phyloP scores from a whole-genome alignment of 2,797 vertebrate species.

The Delichon dasypus region DNA sequence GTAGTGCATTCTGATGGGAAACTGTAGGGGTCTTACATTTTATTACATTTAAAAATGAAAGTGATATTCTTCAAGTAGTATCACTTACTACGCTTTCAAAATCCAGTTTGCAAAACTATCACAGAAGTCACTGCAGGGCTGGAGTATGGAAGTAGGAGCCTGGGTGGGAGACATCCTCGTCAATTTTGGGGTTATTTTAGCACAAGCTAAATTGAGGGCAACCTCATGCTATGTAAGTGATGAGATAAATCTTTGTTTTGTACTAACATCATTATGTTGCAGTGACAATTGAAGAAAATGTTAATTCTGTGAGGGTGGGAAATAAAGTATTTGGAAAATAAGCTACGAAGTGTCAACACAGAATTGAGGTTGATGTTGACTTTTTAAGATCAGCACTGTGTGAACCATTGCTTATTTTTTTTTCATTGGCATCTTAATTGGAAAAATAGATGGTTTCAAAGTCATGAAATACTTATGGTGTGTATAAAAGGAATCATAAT shows the following conservation, averaged over 20 bases:
- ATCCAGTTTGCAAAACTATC: background rate
- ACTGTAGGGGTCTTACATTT: background rate
- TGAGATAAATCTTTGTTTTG: background rate
- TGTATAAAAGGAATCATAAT: background rate
- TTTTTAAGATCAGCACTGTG: background rate
- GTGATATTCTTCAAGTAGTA: background rate
- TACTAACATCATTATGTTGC: background rate
- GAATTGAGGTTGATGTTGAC: background rate
- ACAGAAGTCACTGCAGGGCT: background rate
- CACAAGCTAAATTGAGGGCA: background rate
- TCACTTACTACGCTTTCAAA: background rate
- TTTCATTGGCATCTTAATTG: background rate
- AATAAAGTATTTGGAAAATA: background rate
- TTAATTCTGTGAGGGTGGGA: background rate
- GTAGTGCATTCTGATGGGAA: background rate
- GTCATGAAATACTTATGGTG: background rate
- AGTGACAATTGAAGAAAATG: background rate
- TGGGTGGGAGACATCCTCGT: background rate
- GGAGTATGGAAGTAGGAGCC: background rate
- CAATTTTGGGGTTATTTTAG: background rate
- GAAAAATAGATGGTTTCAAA: conserved; percentile 10
- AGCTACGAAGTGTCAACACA: background rate
- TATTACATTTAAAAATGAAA: background rate
- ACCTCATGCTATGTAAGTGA: background rate
- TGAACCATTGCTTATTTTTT: background rate